These are phyloP conservation scores for Nowickia ferox DNA, from an alignment of 2,888 invertebrate genomes.

Conservation along the genomic window DNA sequence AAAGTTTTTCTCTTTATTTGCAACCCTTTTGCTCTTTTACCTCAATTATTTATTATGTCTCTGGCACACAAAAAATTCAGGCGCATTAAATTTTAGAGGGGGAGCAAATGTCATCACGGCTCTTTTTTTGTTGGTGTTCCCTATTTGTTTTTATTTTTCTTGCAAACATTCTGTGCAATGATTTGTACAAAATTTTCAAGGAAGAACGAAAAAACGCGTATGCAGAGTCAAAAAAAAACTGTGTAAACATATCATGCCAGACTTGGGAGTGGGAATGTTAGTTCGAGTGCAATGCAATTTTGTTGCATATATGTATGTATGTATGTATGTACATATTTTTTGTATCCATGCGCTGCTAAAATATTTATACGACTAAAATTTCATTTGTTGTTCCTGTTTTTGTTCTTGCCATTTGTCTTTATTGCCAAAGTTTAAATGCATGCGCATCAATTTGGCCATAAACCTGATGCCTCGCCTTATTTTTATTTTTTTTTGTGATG, in stretches of 20 bases:
- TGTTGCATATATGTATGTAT: constrained; percentile 63
- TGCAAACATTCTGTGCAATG: constrained; percentile 36
- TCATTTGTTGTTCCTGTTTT: constrained; percentile 57
- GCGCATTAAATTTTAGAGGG: constrained; percentile 33
- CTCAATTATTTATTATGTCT: neutral
- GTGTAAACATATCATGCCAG: constrained; percentile 22
- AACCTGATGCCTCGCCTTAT: constrained; percentile 69
- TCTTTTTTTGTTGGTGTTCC: constrained; percentile 1
- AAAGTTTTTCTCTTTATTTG: neutral
- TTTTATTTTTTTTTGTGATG: constrained; percentile 17
- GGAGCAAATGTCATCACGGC: constrained; percentile 58
- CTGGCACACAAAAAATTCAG: constrained; percentile 31
- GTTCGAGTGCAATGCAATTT: constrained; percentile 60
- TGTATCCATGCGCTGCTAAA: constrained; percentile 39
- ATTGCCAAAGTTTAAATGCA: constrained; percentile 59
- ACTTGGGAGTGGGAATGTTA: constrained; percentile 37
- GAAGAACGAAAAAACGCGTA: neutral
- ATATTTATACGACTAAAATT: constrained; percentile 59
- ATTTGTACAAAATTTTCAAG: constrained; percentile 46
- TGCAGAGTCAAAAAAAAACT: neutral
- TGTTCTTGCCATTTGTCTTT: constrained; percentile 42
- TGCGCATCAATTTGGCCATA: constrained; percentile 68
- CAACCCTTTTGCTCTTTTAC: constrained; percentile 6
- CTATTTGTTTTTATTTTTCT: neutral
- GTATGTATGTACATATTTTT: no score